Evolutionary conservation across 2,113 vertebrate genomes (phyloP), one percentile per base, ranked within the genome.

Genomic region (Saguinus imperator): DNA sequence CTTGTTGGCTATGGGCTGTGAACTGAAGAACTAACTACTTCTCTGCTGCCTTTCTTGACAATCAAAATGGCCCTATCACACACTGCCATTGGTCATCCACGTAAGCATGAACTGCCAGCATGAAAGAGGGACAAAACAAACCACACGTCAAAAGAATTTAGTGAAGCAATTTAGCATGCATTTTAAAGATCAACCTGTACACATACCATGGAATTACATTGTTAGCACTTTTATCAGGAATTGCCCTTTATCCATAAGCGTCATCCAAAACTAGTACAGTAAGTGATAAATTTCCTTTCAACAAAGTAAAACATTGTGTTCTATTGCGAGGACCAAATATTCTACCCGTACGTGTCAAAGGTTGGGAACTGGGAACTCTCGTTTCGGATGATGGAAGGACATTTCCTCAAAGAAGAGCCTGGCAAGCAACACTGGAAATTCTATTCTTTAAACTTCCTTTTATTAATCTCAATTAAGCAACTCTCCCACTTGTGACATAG

Each of bases 201-300:
- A 81, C 57, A 21, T 61, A 14, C 12, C 18, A 35, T 17, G 16
- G 77, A 96, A 84, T 76, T 72, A 48, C 3, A 1, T 23, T 61
- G 35, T 77, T 70, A 95, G 11, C 13, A 61, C 35, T 68, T 20
- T 18, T 92, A 23, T 2, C 18, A 90, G 43, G 43, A 92, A 77
- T 72, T 87, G 21, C 5, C 5, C 16, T 1, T 77, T 84, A 90
- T 68, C n/a, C 37, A 18, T 68, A 73, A 82, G 4, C 17, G 68
- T 91, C 45, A 94, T 48, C 57, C 52, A 91, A 57, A 93, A 93
- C 58, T 57, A 86, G 27, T 50, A 89, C 11, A 95, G 48, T 66
- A 58, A 52, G 40, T 93, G 37, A 93, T 55, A 48, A 11, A 79
- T 81, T 91, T 95, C 82, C 52, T 93, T 79, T 95, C 27, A 82